Evolutionary conservation across 2,113 vertebrate species (phyloP).

Genomic region (Cinclus mexicanus): DNA sequence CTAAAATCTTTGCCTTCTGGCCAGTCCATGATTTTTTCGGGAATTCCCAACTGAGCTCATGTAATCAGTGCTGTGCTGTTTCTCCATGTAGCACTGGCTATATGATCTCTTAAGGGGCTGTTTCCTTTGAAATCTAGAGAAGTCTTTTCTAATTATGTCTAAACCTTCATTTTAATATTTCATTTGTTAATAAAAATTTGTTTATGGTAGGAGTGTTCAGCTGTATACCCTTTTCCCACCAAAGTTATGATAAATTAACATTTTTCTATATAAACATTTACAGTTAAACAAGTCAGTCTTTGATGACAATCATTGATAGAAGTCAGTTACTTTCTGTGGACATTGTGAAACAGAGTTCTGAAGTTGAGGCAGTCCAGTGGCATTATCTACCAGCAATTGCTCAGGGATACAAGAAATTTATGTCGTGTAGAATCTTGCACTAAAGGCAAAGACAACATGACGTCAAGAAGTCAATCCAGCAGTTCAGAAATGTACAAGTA

Average conservation of each 20-base stretch:
- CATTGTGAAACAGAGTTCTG: constrained; percentile 29
- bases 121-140: neutral
- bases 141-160: constrained; percentile 8
- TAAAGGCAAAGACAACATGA: neutral
- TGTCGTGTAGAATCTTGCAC: neutral
- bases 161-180: constrained; percentile 18
- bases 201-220: neutral
- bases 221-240: neutral
- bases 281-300: constrained; percentile 53
- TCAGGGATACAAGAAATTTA: neutral
- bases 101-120: accelerated
- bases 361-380: constrained; percentile 9
- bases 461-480: neutral
- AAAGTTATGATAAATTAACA: constrained; percentile 3
- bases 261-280: neutral
- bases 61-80: neutral
- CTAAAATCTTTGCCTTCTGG: neutral
- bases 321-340: constrained; percentile 71
- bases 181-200: neutral
- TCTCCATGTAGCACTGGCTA: neutral
- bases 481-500: neutral
- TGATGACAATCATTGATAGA: constrained; percentile 64
- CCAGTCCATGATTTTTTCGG: neutral
- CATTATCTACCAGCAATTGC: neutral
- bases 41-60: neutral